Conservation (phyloP, 1,140 invertebrate genomes). For the Lordiphosa mommai region DNA sequence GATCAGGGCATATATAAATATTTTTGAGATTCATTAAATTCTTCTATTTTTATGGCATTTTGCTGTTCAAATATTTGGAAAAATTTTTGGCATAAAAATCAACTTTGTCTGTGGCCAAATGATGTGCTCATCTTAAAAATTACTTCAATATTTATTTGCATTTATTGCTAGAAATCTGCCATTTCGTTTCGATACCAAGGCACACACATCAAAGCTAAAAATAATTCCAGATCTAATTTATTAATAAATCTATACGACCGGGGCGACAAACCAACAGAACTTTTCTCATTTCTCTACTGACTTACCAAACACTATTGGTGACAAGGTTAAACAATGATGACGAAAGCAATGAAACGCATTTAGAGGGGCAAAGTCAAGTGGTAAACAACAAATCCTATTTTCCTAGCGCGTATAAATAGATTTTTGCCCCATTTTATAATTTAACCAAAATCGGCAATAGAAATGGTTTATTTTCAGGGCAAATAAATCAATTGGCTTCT, state of each 20-base stretch:
- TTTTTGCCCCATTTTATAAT: constrained; percentile 41
- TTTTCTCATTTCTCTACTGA: constrained; percentile 33
- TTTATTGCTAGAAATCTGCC: constrained; percentile 15
- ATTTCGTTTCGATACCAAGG: constrained; percentile 24
- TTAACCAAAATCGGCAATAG: constrained; percentile 20
- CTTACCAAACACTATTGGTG: constrained; percentile 28
- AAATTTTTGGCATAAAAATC: constrained; percentile 2
- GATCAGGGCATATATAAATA: no score
- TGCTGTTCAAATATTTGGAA: no score
- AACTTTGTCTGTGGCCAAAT: neutral
- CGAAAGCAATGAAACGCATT: constrained; percentile 38
- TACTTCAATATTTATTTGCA: neutral
- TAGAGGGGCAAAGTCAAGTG: constrained; percentile 39
- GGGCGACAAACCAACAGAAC: constrained; percentile 50
- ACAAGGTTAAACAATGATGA: constrained; percentile 55
- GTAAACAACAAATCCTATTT: constrained; percentile 21
- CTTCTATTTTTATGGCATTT: no score
- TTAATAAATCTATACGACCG: constrained; percentile 46
- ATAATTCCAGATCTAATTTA: constrained; percentile 48
- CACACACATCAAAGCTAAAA: no score
- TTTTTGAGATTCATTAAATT: no score
- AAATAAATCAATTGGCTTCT: constrained; percentile 69
- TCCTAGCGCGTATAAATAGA: constrained; percentile 53
- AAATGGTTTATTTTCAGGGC: constrained; percentile 63
- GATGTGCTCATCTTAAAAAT: no score